A percentile compares a stretch with the other conserved stretches of the same genome.
Conservation (phyloP, 2,888 invertebrate genomes). For the Yponomeuta plumbellus region DNA sequence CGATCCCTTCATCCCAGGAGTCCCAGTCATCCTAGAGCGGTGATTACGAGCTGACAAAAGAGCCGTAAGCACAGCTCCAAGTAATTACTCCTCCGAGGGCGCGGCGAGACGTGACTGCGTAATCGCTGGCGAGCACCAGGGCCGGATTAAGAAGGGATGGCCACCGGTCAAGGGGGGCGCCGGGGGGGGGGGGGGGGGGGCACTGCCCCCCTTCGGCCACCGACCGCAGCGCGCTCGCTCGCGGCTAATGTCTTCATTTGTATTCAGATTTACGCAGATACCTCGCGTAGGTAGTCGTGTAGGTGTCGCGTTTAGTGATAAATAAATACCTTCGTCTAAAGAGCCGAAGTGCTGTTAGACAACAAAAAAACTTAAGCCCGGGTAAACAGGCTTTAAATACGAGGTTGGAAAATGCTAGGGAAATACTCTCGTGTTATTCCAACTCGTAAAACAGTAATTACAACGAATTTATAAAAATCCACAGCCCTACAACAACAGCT, state of each 20-base stretch:
- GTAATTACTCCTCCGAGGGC: conserved; percentile 20
- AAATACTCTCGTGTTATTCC: background rate
- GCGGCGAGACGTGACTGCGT: conserved; percentile 24
- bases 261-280: conserved; percentile 63
- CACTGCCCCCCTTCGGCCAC: conserved; percentile 31
- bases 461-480: background rate
- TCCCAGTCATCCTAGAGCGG: conserved; percentile 4
- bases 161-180: conserved; percentile 26
- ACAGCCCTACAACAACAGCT: background rate
- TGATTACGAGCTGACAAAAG: conserved; percentile 20
- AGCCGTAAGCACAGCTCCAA: conserved; percentile 19
- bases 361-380: background rate
- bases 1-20: conserved; percentile 6
- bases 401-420: too few relatives aligned
- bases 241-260: conserved; percentile 62
- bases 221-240: conserved; percentile 25
- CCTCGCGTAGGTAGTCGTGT: conserved; percentile 17
- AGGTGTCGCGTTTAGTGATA: background rate
- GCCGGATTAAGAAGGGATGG: conserved; percentile 29
- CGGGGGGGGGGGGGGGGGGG: conserved; percentile 7
- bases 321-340: background rate
- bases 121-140: conserved; percentile 25
- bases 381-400: too few relatives aligned
- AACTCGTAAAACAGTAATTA: background rate
- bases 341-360: background rate